Evolutionary conservation across 2,113 vertebrate genomes (phyloP).

Genomic region (Bagarius yarrelli): DNA sequence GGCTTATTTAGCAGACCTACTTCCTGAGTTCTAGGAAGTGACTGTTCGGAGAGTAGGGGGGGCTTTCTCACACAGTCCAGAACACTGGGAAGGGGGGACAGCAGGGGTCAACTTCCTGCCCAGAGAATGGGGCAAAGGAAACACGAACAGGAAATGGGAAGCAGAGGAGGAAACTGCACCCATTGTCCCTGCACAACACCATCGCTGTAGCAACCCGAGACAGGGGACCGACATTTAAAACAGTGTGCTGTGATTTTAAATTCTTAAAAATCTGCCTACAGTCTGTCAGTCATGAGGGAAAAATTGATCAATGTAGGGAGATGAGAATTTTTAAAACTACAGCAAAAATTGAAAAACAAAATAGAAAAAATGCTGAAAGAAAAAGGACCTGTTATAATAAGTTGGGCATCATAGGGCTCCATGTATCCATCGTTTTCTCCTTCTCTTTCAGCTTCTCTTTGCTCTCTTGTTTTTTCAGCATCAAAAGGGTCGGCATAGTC

Average conservation of each 20-base stretch:
- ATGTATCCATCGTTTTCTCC: conserved; percentile 93
- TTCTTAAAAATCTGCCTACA: conserved; percentile 23
- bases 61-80: conserved; percentile 60
- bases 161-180: conserved; percentile 80
- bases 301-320: not conserved
- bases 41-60: conserved; percentile 57
- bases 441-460: conserved; percentile 83
- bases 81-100: conserved; percentile 45
- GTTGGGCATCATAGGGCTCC: conserved; percentile 95
- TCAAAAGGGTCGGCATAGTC: conserved; percentile 95
- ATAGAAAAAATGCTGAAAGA: not conserved
- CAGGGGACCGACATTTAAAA: conserved; percentile 57
- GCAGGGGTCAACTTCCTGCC: conserved; percentile 70
- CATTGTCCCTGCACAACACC: conserved; percentile 77
- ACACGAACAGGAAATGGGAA: conserved; percentile 81
- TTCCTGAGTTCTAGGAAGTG: conserved; percentile 79
- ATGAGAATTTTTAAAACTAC: not conserved
- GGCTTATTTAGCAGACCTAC: conserved; percentile 62
- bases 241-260: conserved; percentile 47
- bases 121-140: conserved; percentile 77
- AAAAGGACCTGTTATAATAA: conserved; percentile 89
- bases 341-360: not conserved
- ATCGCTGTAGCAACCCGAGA: conserved; percentile 68
- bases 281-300: not conserved
- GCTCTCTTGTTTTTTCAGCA: conserved; percentile 86